phyloP scores from a whole-genome alignment of 2,113 vertebrate genomes.

The Sialia sialis region DNA sequence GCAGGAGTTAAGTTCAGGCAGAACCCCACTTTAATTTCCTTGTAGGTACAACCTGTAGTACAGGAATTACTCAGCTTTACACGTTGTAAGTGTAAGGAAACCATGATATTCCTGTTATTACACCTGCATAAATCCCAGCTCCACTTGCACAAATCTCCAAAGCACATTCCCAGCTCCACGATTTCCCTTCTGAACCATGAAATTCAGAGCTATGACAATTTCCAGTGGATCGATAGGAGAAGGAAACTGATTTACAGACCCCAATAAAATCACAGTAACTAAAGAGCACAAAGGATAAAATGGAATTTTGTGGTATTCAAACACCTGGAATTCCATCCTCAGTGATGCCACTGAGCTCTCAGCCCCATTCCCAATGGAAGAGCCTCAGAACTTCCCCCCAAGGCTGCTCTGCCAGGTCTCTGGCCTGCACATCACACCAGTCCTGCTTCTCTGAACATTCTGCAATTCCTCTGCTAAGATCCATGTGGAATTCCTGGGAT shows the following conservation, averaged over 20 bases:
- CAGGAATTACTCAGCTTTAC: neutral
- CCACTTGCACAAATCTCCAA: neutral
- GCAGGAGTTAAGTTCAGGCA: neutral
- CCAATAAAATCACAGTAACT: neutral
- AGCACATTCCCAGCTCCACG: fast-evolving
- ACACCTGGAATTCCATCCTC: neutral
- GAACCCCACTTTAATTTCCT: neutral
- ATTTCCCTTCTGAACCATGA: neutral
- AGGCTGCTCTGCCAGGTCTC: no score
- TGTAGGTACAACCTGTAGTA: neutral
- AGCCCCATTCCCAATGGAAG: fast-evolving
- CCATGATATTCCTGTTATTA: neutral
- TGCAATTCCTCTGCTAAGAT: neutral
- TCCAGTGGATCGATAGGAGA: neutral
- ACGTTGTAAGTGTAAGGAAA: neutral
- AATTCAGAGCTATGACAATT: neutral
- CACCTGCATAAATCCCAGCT: neutral
- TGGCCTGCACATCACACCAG: fast-evolving
- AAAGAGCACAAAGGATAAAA: neutral
- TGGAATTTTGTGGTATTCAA: neutral
- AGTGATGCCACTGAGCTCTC: fast-evolving
- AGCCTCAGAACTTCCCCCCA: fast-evolving
- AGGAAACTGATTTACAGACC: neutral
- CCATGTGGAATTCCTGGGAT: fast-evolving
- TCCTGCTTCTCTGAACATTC: fast-evolving